Base-by-base conservation (phyloP, 2,797 vertebrate species). In the Pipistrellus pygmaeus region DNA sequence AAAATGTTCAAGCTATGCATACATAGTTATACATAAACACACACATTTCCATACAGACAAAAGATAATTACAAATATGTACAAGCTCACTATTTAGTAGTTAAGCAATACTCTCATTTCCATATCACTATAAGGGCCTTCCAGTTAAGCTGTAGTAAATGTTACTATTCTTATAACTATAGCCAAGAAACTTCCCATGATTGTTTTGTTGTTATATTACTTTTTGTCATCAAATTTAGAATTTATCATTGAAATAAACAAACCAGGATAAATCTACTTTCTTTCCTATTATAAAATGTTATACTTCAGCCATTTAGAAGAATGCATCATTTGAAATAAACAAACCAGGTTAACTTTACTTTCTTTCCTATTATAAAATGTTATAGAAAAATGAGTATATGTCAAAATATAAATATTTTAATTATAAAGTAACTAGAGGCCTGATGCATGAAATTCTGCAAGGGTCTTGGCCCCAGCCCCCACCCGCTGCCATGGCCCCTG, bases 241-340 rank as follows among this genome's bases (percentile, higher is more conserved):
- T 75, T 85, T 91, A n/a, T 90, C 55, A 85, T 3, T 60, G 62
- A 94, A 76, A 57, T 78, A 89, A 95, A 95, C 35, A 93, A 92
- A 76, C 3, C 38, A 84, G 1, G 69, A 85, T 83, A 80, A 88
- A 94, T 90, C 55, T 80, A 60, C 35, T 64, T 71, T 82, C 27
- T 71, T 44, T 44, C 44, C 44, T 44, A 44, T 44, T 44, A 44
- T 44, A 44, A 44, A 44, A 44, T 44, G 44, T 44, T 73, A 81
- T 66, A 64, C 27, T 51, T 53, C 25, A 83, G 6, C 6, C 13
- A 88, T 92, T 76, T 76, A 55, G 38, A 88, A 90, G 9, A 75
- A 20, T 75, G 83, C 88, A n/a, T 92, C 55, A 81, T 3, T 60
- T 41, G 55, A 94, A 76, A 57, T 78, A 88, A 95, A 95, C 32